phyloP scores from a whole-genome alignment of 2,888 invertebrate species.

The Cerceris rybyensis region DNA sequence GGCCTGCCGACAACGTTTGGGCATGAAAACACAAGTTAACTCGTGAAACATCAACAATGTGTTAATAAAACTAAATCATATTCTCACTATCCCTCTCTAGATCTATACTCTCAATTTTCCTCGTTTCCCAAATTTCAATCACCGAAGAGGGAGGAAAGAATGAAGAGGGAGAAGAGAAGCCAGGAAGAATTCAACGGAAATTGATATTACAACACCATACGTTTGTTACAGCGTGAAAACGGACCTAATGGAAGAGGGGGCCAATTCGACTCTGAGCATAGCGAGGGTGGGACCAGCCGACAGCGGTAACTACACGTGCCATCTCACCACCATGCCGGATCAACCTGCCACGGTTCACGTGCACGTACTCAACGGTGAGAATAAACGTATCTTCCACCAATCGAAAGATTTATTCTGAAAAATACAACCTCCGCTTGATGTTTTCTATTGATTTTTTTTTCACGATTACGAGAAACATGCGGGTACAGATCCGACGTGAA shows the following conservation, averaged over 20 bases:
- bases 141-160: background rate
- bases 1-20: no score
- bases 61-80: no score
- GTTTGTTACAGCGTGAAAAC: constrained; percentile 81
- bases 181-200: constrained; percentile 8
- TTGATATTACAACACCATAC: constrained; percentile 43
- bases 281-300: constrained; percentile 82
- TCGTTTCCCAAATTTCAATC: background rate
- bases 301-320: constrained; percentile 83
- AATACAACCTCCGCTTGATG: background rate
- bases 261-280: constrained; percentile 83
- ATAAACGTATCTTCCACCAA: constrained; percentile 7
- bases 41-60: no score
- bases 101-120: no score
- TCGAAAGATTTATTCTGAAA: background rate
- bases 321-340: constrained; percentile 81
- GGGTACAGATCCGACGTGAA: no score
- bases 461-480: background rate
- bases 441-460: background rate
- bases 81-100: no score
- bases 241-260: constrained; percentile 82
- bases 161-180: background rate
- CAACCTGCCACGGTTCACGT: constrained; percentile 82
- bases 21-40: no score
- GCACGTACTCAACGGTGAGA: constrained; percentile 83